Percentiles rank a stretch among this genome's conserved stretches.
Conservation (phyloP, 2,888 invertebrate genomes). For the Meteorus cinctellus region DNA sequence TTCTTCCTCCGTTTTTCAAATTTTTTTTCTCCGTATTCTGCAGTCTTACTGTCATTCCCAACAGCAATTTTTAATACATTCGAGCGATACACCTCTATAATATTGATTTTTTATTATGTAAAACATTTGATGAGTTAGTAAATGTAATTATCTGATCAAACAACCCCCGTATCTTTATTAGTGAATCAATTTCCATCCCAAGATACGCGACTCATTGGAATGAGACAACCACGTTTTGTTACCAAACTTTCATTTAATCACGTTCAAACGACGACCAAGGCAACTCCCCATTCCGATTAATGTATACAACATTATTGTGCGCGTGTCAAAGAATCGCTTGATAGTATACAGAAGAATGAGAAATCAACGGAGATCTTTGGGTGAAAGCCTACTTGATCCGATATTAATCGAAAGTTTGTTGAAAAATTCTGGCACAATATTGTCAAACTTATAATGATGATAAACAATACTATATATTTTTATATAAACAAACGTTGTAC, state of each 20-base stretch:
- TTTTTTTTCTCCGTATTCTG: background rate
- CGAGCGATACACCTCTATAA: background rate
- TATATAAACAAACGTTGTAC: background rate
- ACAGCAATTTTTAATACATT: conserved; percentile 28
- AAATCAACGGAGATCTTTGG: background rate
- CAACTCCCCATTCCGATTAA: conserved; percentile 22
- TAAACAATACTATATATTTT: background rate
- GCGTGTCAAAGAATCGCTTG: background rate
- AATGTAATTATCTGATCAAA: conserved; percentile 68
- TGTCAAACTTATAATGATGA: conserved; percentile 16
- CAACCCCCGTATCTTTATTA: conserved; percentile 63
- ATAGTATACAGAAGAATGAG: background rate
- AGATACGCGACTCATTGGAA: background rate
- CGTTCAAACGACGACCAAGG: conserved; percentile 58
- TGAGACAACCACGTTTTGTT: conserved; percentile 55
- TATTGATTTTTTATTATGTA: conserved; percentile 14
- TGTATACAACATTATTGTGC: background rate
- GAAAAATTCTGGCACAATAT: conserved; percentile 22
- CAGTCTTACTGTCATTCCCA: conserved; percentile 26
- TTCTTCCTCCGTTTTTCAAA: conserved; percentile 17
- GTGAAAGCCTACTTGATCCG: conserved; percentile 58
- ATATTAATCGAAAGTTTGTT: conserved; percentile 51
- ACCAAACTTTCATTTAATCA: conserved; percentile 64
- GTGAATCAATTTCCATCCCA: conserved; percentile 57
- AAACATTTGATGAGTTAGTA: conserved; percentile 54